Evolutionary conservation across 2,797 vertebrate genomes (phyloP).

Genomic region (Gephyroberyx darwinii): DNA sequence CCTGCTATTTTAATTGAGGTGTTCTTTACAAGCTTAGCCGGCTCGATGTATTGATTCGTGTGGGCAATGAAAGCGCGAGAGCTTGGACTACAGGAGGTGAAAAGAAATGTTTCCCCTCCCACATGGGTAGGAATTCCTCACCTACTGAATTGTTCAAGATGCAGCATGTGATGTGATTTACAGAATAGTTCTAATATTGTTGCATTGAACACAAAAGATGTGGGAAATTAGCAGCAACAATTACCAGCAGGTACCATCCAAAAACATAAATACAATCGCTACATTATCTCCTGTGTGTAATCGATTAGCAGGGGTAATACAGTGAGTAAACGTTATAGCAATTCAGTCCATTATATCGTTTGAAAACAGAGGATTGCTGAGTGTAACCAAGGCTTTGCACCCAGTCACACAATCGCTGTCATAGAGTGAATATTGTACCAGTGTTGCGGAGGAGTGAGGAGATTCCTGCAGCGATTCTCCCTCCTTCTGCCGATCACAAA

Average conservation of each 20-base stretch:
- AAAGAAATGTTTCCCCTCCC: conserved; percentile 20
- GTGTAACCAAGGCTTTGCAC: conserved; percentile 33
- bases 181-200: background rate
- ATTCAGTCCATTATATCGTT: conserved; percentile 3
- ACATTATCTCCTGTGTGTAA: background rate
- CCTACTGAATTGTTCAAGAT: conserved; percentile 20
- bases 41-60: conserved; percentile 33
- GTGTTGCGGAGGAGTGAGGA: conserved; percentile 68
- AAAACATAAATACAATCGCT: background rate
- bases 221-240: background rate
- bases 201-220: too few species aligned
- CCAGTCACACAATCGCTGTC: conserved; percentile 42
- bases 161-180: background rate
- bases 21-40: conserved; percentile 16
- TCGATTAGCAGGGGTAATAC: background rate
- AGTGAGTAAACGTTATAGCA: conserved; percentile 2
- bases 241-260: background rate
- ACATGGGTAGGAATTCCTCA: background rate
- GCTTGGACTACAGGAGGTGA: background rate
- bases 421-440: conserved; percentile 43
- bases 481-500: conserved; percentile 42
- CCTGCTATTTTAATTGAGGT: conserved; percentile 31
- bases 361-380: conserved; percentile 17
- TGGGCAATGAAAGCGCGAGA: background rate
- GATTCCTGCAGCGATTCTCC: conserved; percentile 57